Conservation (phyloP, 2,888 invertebrate species). For the Eupelmus urozonus region DNA sequence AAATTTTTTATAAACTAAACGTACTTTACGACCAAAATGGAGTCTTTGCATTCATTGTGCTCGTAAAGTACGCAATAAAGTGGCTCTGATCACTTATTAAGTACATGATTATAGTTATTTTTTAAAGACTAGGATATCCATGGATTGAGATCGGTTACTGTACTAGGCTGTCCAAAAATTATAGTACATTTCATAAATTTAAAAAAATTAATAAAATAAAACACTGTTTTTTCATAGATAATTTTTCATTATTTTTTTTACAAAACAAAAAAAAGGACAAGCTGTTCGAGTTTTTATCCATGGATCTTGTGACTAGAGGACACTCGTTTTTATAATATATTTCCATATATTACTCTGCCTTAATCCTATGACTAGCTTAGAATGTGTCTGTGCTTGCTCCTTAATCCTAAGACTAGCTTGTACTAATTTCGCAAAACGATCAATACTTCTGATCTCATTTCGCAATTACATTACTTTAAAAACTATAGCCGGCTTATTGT, state of each 20-base stretch:
- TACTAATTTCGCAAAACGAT: background rate
- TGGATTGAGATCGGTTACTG: constrained; percentile 58
- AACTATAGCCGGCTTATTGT: constrained; percentile 57
- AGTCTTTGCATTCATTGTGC: constrained; percentile 4
- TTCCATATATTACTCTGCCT: constrained; percentile 64
- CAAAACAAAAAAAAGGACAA: constrained; percentile 39
- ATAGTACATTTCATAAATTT: background rate
- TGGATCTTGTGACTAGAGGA: constrained; percentile 69
- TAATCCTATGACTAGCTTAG: constrained; percentile 58
- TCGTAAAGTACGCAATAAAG: constrained; percentile 33
- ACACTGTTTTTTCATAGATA: background rate
- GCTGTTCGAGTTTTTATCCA: constrained; percentile 70
- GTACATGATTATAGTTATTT: constrained; percentile 30
- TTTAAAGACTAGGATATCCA: constrained; percentile 52
- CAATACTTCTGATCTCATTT: background rate
- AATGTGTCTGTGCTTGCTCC: no score
- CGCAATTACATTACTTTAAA: constrained; percentile 1
- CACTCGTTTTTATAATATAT: constrained; percentile 65
- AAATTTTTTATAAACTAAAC: constrained; percentile 6
- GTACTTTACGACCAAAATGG: constrained; percentile 19
- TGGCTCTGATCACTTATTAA: constrained; percentile 43
- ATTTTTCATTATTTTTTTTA: constrained; percentile 9
- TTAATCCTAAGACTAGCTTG: no score
- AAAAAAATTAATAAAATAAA: background rate
- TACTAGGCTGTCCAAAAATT: constrained; percentile 54